Percentiles rank a stretch among this genome's conserved stretches.
Evolutionary conservation across 2,797 vertebrate genomes (phyloP).

Genomic region (Fringilla coelebs): DNA sequence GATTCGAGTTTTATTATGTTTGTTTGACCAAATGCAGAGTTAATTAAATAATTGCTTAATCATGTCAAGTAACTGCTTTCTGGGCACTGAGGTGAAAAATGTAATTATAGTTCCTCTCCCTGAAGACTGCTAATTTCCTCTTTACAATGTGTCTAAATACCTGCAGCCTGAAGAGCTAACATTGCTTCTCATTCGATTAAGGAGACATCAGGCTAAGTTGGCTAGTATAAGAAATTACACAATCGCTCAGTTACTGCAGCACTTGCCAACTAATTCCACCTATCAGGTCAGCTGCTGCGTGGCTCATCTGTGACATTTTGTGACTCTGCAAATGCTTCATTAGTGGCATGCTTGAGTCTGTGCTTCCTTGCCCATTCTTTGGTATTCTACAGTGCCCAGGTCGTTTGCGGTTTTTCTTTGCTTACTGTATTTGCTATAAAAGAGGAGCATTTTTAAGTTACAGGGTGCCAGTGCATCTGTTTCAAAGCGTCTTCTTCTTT

Average conservation of each 20-base stretch:
- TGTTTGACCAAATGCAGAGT: conserved; percentile 51
- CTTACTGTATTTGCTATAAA: conserved; percentile 28
- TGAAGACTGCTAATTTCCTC: conserved; percentile 79
- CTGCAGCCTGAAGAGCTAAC: conserved; percentile 97
- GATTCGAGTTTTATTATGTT: conserved; percentile 15
- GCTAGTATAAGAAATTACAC: conserved; percentile 88
- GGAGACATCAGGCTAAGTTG: conserved; percentile 97
- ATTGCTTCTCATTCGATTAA: conserved; percentile 95
- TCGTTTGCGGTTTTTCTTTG: conserved; percentile 42
- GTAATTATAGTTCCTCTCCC: conserved; percentile 58
- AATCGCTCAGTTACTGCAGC: conserved; percentile 90
- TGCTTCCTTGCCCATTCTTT: conserved; percentile 62
- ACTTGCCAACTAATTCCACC: conserved; percentile 88
- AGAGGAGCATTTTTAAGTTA: conserved; percentile 7
- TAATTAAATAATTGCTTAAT: conserved; percentile 56
- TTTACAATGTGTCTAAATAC: conserved; percentile 79
- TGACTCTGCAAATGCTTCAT: conserved; percentile 70
- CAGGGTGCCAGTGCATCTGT: background rate
- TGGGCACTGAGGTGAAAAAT: conserved; percentile 64
- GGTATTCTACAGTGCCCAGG: conserved; percentile 17
- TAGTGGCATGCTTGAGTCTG: conserved; percentile 65
- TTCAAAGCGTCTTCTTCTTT: conserved; percentile 20
- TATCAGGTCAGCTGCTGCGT: conserved; percentile 90
- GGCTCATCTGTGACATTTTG: conserved; percentile 70
- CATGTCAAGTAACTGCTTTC: conserved; percentile 56